A percentile compares a stretch with the other conserved stretches of the same genome.
Conservation (phyloP, 1,140 invertebrate species). For the Caenorhabditis briggsae region DNA sequence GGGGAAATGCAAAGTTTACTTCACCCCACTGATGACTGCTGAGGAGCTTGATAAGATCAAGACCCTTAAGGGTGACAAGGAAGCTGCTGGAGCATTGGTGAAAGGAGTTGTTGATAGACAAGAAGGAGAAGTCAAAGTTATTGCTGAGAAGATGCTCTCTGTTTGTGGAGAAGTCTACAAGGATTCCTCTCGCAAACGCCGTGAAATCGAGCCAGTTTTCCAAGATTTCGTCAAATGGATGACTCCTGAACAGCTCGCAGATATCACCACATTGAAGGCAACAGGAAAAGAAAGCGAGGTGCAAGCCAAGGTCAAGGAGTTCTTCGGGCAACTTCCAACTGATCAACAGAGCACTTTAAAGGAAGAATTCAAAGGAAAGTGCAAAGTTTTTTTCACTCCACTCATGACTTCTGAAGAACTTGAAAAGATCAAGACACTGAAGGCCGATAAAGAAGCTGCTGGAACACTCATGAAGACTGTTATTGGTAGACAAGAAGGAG, state of each 20-base stretch:
- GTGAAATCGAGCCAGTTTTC: constrained; percentile 43
- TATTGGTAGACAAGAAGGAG: constrained; percentile 42
- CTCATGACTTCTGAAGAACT: constrained; percentile 40
- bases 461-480: constrained; percentile 2
- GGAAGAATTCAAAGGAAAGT: constrained; percentile 59
- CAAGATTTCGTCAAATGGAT: constrained; percentile 57
- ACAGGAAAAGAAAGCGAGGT: constrained; percentile 41
- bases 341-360: constrained; percentile 44
- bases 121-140: constrained; percentile 43
- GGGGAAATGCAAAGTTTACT: constrained; percentile 59
- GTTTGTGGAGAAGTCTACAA: constrained; percentile 56
- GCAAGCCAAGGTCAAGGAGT: constrained; percentile 32
- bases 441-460: constrained; percentile 43
- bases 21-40: constrained; percentile 47
- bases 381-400: constrained; percentile 50
- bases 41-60: constrained; percentile 31
- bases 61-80: constrained; percentile 25
- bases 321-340: constrained; percentile 49
- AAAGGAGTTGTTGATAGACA: constrained; percentile 49
- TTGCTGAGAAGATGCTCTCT: constrained; percentile 56
- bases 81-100: constrained; percentile 40
- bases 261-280: constrained; percentile 17
- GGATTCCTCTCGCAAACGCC: constrained; percentile 5
- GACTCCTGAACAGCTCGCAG: constrained; percentile 51
- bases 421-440: constrained; percentile 41